Evolutionary conservation across 2,888 invertebrate genomes (phyloP).

Genomic region (Heliconius cydno): DNA sequence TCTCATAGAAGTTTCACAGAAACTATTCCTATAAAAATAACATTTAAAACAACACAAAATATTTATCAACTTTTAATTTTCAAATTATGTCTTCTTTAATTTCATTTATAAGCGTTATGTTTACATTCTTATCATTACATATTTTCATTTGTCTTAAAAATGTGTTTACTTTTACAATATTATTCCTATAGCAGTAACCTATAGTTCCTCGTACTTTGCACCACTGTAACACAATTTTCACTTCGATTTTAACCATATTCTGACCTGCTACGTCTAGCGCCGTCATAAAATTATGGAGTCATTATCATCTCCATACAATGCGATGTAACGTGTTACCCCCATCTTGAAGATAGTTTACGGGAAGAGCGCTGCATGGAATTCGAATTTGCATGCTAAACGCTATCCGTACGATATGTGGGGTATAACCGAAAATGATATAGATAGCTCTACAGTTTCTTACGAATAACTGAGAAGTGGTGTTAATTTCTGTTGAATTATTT

Average conservation of each 20-base stretch:
- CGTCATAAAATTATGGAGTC: slow-evolving; percentile 30
- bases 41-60: no score
- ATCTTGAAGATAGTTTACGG: slow-evolving; percentile 68
- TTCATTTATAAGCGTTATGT: no score
- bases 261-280: background rate
- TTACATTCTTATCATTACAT: no score
- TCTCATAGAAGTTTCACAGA: background rate
- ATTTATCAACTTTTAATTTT: no score
- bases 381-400: slow-evolving; percentile 67
- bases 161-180: background rate
- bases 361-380: slow-evolving; percentile 68
- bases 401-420: slow-evolving; percentile 39
- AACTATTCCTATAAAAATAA: background rate
- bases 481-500: background rate
- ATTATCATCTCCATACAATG: slow-evolving; percentile 34
- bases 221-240: slow-evolving; percentile 1
- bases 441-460: background rate
- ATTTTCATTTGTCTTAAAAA: background rate
- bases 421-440: slow-evolving; percentile 33
- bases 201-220: background rate
- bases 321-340: slow-evolving; percentile 48
- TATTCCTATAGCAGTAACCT: background rate
- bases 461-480: background rate
- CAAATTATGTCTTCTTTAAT: no score
- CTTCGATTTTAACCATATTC: background rate